These are phyloP conservation scores for Labeo catla DNA, from an alignment of 2,113 vertebrate genomes.

Conservation along the genomic window DNA sequence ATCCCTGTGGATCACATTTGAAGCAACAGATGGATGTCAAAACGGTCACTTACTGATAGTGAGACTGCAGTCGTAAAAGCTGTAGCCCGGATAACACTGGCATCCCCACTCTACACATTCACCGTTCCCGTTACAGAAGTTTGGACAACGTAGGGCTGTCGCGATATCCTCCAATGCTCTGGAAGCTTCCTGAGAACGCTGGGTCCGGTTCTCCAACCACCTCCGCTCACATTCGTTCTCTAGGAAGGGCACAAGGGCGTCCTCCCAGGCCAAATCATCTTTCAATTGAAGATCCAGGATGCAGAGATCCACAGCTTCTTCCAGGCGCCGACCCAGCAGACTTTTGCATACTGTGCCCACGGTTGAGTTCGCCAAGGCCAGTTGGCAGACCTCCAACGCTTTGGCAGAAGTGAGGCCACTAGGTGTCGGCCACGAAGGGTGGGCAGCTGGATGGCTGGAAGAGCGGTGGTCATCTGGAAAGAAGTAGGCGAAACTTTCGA, in stretches of 20 bases:
- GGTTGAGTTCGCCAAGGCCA: slow-evolving; percentile 75
- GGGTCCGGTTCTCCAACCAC: slow-evolving; percentile 70
- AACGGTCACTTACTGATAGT: slow-evolving; percentile 70
- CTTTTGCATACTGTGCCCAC: slow-evolving; percentile 73
- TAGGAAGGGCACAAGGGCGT: slow-evolving; percentile 73
- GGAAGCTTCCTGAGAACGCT: slow-evolving; percentile 45
- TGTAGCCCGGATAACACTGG: slow-evolving; percentile 73
- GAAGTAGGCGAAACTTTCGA: slow-evolving; percentile 78
- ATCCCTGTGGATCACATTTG: background rate
- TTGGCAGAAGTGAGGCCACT: slow-evolving; percentile 76
- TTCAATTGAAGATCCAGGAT: slow-evolving; percentile 82
- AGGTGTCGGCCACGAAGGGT: slow-evolving; percentile 76
- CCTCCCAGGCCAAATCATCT: slow-evolving; percentile 79
- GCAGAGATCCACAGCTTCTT: slow-evolving; percentile 79
- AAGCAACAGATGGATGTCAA: background rate
- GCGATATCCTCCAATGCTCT: slow-evolving; percentile 64
- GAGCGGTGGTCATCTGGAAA: slow-evolving; percentile 82
- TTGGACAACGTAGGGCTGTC: slow-evolving; percentile 73
- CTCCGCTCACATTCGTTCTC: slow-evolving; percentile 83
- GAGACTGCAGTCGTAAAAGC: slow-evolving; percentile 78
- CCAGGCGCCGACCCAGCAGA: slow-evolving; percentile 76
- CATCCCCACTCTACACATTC: slow-evolving; percentile 77
- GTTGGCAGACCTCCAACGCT: slow-evolving; percentile 76
- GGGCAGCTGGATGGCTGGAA: slow-evolving; percentile 56
- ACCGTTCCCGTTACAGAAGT: slow-evolving; percentile 76